Base-by-base conservation (phyloP, 2,888 invertebrate species). In the Drosophila melanocephala region DNA sequence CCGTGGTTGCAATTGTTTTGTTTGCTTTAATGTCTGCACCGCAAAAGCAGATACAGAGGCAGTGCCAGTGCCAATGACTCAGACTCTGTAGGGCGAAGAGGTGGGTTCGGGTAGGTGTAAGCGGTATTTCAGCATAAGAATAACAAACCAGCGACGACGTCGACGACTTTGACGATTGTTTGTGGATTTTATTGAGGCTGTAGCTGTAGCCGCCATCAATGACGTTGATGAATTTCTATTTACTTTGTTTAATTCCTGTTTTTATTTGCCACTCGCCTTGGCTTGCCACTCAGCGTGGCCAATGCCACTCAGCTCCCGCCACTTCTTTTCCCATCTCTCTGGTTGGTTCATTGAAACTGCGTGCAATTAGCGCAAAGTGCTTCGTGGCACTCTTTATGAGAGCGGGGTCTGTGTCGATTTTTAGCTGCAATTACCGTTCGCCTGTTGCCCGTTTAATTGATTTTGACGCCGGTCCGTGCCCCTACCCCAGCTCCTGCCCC, bases 161-260 rank as follows among this genome's bases (percentile, higher is more conserved):
- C 68, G 66, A 39, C 61, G 59, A 63, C 72, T 35, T 50, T 50
- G 65, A 63, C 66, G 65, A 85, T 83, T 85, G 89, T 75, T 89
- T 86, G 87, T 90, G 81, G 81, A 87, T 86, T 85, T 90, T 87
- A 85, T 86, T 89, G 84, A 84, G 75, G 73, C 81, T 63, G 32
- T 39, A 37, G 56, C 55, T 51, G 16, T 22, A 10, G 51, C 59
- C 62, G 69, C 77, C 63, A 76, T 70, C 87, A 68, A 87, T 90
- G 84, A 85, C 91, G 91, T 79, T 88, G 87, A 88, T 88, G 87
- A 85, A 91, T 91, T 89, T 91, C 89, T 89, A 89, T 89, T 89
- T 91, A 91, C 87, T 87, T 85, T 87, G 90, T 85, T 87, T 87
- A 87, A 87, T 87, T 87, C 89, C 63, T 89, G 87, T 84, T 87